These are phyloP conservation scores for Microtus pennsylvanicus DNA, from an alignment of 2,113 vertebrate genomes.

Conservation along the genomic window DNA sequence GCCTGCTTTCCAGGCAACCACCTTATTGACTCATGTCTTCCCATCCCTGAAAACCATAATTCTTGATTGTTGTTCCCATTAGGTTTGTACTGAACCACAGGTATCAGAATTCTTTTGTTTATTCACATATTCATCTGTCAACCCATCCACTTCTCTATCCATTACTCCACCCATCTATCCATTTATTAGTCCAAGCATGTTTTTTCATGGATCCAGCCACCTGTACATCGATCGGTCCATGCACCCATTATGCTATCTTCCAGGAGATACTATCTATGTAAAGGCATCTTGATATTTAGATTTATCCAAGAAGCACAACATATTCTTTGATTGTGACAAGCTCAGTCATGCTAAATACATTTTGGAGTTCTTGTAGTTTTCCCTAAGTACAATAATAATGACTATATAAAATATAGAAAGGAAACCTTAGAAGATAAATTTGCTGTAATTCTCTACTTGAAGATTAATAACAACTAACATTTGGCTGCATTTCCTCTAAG, in stretches of 20 bases:
- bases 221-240: background rate
- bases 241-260: background rate
- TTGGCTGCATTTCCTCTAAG: slow-evolving; percentile 13
- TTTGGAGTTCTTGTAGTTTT: slow-evolving; percentile 24
- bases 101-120: background rate
- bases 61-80: background rate
- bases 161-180: background rate
- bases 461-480: slow-evolving; percentile 62
- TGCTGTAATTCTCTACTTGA: slow-evolving; percentile 13
- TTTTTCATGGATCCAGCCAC: background rate
- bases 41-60: background rate
- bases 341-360: background rate
- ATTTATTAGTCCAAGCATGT: background rate
- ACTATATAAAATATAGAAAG: slow-evolving; percentile 57
- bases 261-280: background rate
- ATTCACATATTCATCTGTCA: background rate
- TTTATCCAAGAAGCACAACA: background rate
- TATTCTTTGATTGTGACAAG: slow-evolving; percentile 9
- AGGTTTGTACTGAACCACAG: background rate
- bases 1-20: background rate
- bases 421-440: slow-evolving; percentile 38
- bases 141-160: background rate
- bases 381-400: slow-evolving; percentile 17
- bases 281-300: background rate
- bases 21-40: background rate